A percentile compares a stretch with the other conserved stretches of the same genome.
Conservation (phyloP, 2,113 vertebrate species). For the Typhlomys cinereus region DNA sequence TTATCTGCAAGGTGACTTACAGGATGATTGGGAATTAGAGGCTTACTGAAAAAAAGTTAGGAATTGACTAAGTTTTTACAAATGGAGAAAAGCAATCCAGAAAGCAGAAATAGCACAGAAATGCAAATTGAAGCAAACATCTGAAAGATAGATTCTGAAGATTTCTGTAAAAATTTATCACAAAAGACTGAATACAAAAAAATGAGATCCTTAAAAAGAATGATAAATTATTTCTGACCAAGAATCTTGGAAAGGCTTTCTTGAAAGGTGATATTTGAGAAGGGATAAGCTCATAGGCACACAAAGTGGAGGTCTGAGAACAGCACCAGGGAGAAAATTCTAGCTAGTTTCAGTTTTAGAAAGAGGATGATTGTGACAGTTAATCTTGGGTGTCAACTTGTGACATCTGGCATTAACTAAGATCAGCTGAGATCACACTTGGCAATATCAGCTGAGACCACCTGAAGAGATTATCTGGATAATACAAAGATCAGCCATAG, state of each 20-base stretch:
- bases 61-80: background rate
- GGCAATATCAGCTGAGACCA: too few relatives aligned
- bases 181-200: background rate
- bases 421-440: too few relatives aligned
- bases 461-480: too few relatives aligned
- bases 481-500: too few relatives aligned
- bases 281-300: background rate
- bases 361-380: background rate
- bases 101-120: background rate
- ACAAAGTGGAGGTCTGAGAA: background rate
- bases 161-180: background rate
- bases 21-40: background rate
- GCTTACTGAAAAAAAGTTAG: background rate
- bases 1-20: background rate
- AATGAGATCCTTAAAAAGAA: background rate
- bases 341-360: background rate
- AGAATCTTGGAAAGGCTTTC: background rate
- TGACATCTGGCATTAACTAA: too few relatives aligned
- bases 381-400: too few relatives aligned
- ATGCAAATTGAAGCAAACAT: background rate
- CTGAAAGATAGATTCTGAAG: background rate
- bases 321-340: background rate
- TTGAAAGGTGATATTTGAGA: background rate
- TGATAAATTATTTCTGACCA: background rate
- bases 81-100: background rate